These are phyloP conservation scores for Cosmia pyralina DNA, from an alignment of 2,888 invertebrate genomes.

Conservation along the genomic window DNA sequence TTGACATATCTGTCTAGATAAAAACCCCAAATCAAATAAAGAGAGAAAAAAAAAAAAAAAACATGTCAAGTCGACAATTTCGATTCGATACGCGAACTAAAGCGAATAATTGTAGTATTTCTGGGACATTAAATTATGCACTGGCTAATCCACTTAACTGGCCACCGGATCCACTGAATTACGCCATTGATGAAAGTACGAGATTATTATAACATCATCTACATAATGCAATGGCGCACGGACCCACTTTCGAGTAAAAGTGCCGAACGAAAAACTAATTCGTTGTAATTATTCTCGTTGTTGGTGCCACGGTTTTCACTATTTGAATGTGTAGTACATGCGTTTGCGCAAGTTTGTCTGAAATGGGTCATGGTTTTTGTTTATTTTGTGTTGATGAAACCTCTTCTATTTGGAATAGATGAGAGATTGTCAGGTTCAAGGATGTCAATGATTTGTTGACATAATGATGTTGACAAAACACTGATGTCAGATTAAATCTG, in stretches of 20 bases:
- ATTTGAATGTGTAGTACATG: constrained; percentile 43
- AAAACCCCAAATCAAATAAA: too few species aligned
- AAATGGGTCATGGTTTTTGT: constrained; percentile 54
- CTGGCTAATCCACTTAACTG: constrained; percentile 56
- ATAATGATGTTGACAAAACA: constrained; percentile 23
- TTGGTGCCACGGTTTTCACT: constrained; percentile 46
- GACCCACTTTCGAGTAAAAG: constrained; percentile 64
- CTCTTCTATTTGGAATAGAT: constrained; percentile 19
- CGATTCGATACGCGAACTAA: constrained; percentile 35
- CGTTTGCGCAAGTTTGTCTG: constrained; percentile 40
- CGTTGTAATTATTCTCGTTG: constrained; percentile 49
- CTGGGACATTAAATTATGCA: constrained; percentile 54
- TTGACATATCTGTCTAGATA: too few species aligned
- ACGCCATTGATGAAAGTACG: constrained; percentile 69
- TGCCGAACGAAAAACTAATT: constrained; percentile 52
- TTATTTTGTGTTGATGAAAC: constrained; percentile 32
- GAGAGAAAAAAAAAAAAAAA: too few species aligned
- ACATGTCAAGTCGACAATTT: constrained; percentile 19
- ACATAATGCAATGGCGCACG: constrained; percentile 60
- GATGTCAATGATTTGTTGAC: constrained; percentile 25
- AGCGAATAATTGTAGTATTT: constrained; percentile 48
- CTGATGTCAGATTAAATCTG: constrained; percentile 29
- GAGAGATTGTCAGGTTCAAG: constrained; percentile 33
- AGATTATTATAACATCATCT: constrained; percentile 68
- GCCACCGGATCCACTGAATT: constrained; percentile 61